Conservation (phyloP, 2,113 vertebrate genomes). For the Nesoenas mayeri region DNA sequence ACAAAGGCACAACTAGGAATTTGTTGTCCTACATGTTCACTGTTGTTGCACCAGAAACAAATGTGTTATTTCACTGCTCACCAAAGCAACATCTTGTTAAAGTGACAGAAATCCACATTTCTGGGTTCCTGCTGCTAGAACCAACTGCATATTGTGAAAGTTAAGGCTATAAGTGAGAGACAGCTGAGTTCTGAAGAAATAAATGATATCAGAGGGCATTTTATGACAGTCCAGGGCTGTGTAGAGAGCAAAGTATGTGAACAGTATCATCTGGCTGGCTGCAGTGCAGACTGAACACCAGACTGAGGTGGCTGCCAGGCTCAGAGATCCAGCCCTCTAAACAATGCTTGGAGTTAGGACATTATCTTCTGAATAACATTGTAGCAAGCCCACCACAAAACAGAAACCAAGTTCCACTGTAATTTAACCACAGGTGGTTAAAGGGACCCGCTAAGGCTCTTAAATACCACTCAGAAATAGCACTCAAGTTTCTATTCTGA, state of each 20-base stretch:
- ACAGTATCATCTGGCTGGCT: background rate
- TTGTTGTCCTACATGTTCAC: background rate
- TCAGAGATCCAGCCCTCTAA: background rate
- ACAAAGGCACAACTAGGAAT: background rate
- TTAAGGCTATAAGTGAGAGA: background rate
- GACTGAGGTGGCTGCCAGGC: background rate
- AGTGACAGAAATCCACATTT: background rate
- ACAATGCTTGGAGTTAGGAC: background rate
- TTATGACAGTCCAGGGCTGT: background rate
- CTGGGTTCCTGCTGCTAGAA: background rate
- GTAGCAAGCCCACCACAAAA: background rate
- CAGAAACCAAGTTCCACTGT: background rate
- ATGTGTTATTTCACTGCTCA: background rate
- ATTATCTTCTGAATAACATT: background rate
- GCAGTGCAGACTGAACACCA: background rate
- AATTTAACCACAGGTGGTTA: background rate
- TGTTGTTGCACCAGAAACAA: background rate
- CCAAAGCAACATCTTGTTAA: background rate
- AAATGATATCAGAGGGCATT: background rate
- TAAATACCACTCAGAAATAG: background rate
- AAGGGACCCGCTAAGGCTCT: background rate
- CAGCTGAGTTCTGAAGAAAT: background rate
- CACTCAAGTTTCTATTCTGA: background rate
- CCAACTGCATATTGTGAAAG: background rate
- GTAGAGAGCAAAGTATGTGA: background rate